Percentiles rank a stretch among this genome's conserved stretches.
These are phyloP conservation scores for Heliangelus exortis DNA, from an alignment of 2,797 vertebrate genomes.

Conservation along the genomic window DNA sequence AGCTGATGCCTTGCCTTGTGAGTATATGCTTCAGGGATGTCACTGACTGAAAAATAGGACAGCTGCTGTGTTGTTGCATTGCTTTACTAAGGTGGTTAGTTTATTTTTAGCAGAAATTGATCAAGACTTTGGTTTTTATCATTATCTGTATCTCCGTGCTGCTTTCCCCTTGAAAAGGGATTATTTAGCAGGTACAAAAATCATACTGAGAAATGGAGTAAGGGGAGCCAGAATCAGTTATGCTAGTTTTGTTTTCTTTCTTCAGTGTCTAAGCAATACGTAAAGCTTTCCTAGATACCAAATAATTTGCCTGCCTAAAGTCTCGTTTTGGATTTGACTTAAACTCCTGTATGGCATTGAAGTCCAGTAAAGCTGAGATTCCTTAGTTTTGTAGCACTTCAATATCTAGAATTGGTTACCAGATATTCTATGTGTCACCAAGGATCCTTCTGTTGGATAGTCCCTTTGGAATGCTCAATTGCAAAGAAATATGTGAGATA, in stretches of 20 bases:
- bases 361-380: background rate
- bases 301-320: background rate
- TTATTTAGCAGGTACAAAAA: background rate
- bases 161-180: background rate
- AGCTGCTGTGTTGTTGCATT: slow-evolving; percentile 1
- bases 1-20: background rate
- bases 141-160: background rate
- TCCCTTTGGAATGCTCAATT: background rate
- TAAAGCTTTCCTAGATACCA: background rate
- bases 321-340: background rate
- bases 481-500: background rate
- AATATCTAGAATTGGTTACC: background rate
- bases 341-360: background rate
- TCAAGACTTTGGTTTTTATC: background rate
- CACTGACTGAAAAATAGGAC: slow-evolving; percentile 15
- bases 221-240: background rate
- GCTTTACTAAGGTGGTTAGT: background rate
- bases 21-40: background rate
- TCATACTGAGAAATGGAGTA: background rate
- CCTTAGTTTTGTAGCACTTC: background rate
- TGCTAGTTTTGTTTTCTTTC: background rate
- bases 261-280: background rate
- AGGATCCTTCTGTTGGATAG: background rate
- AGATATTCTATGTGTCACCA: background rate
- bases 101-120: slow-evolving; percentile 24